Conservation (phyloP, 2,888 invertebrate genomes). For the Tachina grossa region DNA sequence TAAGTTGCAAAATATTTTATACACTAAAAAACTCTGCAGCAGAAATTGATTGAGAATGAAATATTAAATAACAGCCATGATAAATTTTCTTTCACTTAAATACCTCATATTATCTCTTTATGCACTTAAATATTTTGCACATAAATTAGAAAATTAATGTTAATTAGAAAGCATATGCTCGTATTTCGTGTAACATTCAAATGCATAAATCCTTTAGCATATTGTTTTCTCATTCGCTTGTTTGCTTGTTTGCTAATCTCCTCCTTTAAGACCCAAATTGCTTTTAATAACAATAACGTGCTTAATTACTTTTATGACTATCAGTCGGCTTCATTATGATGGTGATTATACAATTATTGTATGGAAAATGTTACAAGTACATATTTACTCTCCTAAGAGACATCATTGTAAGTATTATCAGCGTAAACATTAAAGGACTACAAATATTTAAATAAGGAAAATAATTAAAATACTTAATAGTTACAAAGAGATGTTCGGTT, state of each 20-base stretch:
- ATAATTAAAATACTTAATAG: slow-evolving; percentile 50
- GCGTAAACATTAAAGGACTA: slow-evolving; percentile 38
- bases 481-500: slow-evolving; percentile 31
- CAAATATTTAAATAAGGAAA: slow-evolving; percentile 44
- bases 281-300: slow-evolving; percentile 62
- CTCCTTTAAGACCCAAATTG: slow-evolving; percentile 42
- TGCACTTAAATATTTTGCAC: slow-evolving; percentile 4
- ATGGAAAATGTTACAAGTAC: slow-evolving; percentile 41
- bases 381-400: slow-evolving; percentile 30
- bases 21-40: background rate
- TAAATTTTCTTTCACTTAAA: slow-evolving; percentile 10
- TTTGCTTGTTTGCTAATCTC: slow-evolving; percentile 28
- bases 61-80: slow-evolving; percentile 7
- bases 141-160: slow-evolving; percentile 35
- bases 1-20: background rate
- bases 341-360: slow-evolving; percentile 52
- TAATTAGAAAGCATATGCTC: slow-evolving; percentile 15
- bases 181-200: background rate
- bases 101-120: slow-evolving; percentile 3
- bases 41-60: slow-evolving; percentile 4
- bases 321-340: slow-evolving; percentile 34
- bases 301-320: slow-evolving; percentile 61
- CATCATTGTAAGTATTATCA: slow-evolving; percentile 45
- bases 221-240: slow-evolving; percentile 29
- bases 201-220: slow-evolving; percentile 4